These are phyloP conservation scores for Tenthredo notha DNA, from an alignment of 2,888 invertebrate species.

Conservation along the genomic window DNA sequence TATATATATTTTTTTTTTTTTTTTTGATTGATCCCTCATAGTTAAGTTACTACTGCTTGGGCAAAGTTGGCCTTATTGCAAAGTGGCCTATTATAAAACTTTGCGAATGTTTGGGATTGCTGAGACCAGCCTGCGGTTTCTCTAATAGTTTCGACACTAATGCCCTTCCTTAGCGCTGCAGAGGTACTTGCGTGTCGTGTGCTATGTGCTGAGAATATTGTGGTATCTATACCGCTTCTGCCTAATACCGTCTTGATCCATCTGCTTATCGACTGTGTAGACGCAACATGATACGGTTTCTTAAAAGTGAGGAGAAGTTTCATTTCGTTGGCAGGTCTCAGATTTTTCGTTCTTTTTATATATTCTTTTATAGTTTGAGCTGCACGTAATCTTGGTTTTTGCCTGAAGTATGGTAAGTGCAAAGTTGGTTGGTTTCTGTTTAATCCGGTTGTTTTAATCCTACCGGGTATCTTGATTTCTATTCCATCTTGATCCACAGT, in stretches of 20 bases:
- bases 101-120: not conserved
- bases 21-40: no score
- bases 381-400: not conserved
- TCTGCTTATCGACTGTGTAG: conserved; percentile 48
- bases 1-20: no score
- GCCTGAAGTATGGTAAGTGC: not conserved
- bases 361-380: conserved; percentile 7
- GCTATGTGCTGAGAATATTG: conserved; percentile 56
- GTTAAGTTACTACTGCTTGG: not conserved
- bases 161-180: conserved; percentile 34
- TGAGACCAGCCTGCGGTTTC: conserved; percentile 24
- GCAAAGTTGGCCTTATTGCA: not conserved
- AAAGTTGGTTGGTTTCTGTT: not conserved
- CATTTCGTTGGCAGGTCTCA: not conserved
- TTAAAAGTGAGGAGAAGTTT: not conserved
- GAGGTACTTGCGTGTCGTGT: conserved; percentile 57
- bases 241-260: conserved; percentile 54
- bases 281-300: not conserved
- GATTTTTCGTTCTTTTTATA: not conserved
- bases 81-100: conserved; percentile 18
- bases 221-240: conserved; percentile 54
- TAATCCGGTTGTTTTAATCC: conserved; percentile 1
- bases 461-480: conserved; percentile 11
- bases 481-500: not conserved
- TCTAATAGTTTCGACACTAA: conserved; percentile 42